These are phyloP conservation scores for Morelia viridis DNA, from an alignment of 2,797 vertebrate species.

Conservation along the genomic window DNA sequence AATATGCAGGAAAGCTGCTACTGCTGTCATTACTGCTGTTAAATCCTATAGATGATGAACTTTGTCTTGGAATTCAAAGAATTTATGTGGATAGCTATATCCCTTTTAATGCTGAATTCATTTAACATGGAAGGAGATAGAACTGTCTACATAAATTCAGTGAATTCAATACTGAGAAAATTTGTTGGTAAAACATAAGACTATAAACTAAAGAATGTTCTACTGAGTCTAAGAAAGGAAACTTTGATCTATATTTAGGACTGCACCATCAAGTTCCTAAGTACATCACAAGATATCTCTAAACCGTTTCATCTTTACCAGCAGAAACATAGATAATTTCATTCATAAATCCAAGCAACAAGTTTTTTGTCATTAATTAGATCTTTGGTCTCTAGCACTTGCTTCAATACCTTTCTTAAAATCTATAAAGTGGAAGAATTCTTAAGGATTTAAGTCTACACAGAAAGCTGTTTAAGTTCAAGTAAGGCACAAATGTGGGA, in stretches of 20 bases:
- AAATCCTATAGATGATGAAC: background rate
- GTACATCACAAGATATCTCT: background rate
- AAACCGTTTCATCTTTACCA: background rate
- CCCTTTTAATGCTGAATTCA: background rate
- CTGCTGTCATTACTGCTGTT: too few relatives aligned
- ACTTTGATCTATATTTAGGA: background rate
- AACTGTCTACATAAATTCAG: background rate
- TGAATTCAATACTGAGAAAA: background rate
- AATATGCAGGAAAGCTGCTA: too few relatives aligned
- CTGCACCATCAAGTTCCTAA: background rate
- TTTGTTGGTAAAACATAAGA: background rate
- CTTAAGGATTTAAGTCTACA: slow-evolving; percentile 52
- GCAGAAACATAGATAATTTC: background rate
- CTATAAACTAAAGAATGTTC: background rate
- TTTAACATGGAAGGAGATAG: background rate
- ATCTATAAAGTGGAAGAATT: slow-evolving; percentile 38
- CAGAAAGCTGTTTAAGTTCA: slow-evolving; percentile 12
- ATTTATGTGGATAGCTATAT: background rate
- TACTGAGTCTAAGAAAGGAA: background rate
- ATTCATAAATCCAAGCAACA: slow-evolving; percentile 7
- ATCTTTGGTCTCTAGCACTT: slow-evolving; percentile 13
- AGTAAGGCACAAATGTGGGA: slow-evolving; percentile 39
- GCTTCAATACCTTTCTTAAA: slow-evolving; percentile 1
- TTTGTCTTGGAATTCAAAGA: background rate
- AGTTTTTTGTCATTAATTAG: background rate